Evolutionary conservation across 2,113 vertebrate genomes (phyloP), one percentile per base, ranked within the genome.

Genomic region (Rafetus swinhoei): DNA sequence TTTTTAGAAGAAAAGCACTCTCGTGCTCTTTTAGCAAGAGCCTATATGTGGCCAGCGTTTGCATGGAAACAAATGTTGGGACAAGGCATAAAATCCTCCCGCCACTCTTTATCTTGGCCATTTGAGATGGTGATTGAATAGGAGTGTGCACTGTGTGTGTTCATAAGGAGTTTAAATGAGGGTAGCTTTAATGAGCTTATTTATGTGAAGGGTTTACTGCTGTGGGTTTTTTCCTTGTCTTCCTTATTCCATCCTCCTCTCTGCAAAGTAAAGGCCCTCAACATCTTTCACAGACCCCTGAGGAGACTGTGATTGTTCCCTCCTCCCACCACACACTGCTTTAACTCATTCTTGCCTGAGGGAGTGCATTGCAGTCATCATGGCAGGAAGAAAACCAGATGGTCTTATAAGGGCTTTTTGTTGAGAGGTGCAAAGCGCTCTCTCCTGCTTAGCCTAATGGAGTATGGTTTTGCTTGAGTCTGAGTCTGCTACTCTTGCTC

Each of bases 181-280:
- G 95, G 94, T 96, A 95, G 97, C 94, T 97, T 97, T 97, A 97
- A 97, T 97, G 93, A 97, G 96, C 96, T 97, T 96, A 97, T 97
- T 96, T 97, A 96, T 97, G 95, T 95, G 93, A 96, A 96, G 88
- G 94, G 81, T 97, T 96, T 97, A 96, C 94, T 97, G 95, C 94
- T 95, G 92, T 92, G 92, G 92, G 11, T 16, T 96, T 94, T 96
- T 96, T 27, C 88, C 87, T 89, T 92, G 93, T 96, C 95, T 96
- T 94, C 95, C 94, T 97, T 94, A 95, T 97, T 97, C 95, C 92
- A 86, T 86, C 88, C 92, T 96, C 79, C 89, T 97, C 83, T 87
- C 92, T 83, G 95, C 92, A 87, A 90, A 97, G 92, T 96, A 95
- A 97, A 96, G 97, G 95, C 95, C 90, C 87, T 97, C 88, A 87